Percentiles rank a stretch among this genome's conserved stretches.
Evolutionary conservation across 2,797 vertebrate species (phyloP).

Genomic region (Gallinago solitaria): DNA sequence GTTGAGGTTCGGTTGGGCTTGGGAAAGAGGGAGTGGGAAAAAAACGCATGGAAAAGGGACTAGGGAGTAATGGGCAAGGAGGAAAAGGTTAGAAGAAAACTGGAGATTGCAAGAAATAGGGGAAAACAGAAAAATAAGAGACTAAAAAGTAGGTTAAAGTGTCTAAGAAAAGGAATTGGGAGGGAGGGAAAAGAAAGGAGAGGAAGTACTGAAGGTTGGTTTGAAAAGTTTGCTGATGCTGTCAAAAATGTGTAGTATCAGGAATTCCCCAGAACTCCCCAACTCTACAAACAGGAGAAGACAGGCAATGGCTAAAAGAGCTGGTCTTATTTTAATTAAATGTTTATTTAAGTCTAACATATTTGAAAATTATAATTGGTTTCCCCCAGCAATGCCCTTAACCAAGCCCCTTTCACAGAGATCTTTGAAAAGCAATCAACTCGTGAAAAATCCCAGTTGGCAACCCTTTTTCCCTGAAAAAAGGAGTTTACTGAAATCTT

Average conservation of each 20-base stretch:
- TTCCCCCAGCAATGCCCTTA: constrained; percentile 62
- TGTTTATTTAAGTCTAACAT: constrained; percentile 63
- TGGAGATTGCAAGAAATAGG: background rate
- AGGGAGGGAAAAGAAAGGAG: background rate
- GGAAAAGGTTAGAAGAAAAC: background rate
- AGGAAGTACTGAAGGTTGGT: constrained; percentile 24
- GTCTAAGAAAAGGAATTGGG: background rate
- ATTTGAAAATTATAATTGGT: constrained; percentile 69
- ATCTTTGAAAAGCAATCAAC: constrained; percentile 59
- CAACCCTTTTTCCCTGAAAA: constrained; percentile 28
- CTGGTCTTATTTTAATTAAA: constrained; percentile 61
- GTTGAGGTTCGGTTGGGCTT: background rate
- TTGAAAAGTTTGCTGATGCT: constrained; percentile 23
- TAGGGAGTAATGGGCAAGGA: background rate
- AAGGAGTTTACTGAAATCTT: constrained; percentile 51
- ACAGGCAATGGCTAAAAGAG: constrained; percentile 31
- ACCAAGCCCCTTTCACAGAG: constrained; percentile 38
- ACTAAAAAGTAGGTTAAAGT: constrained; percentile 23
- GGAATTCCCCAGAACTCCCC: constrained; percentile 55
- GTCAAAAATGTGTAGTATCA: constrained; percentile 54
- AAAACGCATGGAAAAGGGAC: background rate
- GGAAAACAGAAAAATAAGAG: background rate
- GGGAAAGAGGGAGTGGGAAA: background rate
- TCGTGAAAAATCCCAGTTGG: constrained; percentile 47
- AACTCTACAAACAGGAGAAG: constrained; percentile 46